A percentile compares a stretch with the other conserved stretches of the same genome.
These are phyloP conservation scores for Paratilapia polleni DNA, from an alignment of 2,113 vertebrate species.

Conservation along the genomic window DNA sequence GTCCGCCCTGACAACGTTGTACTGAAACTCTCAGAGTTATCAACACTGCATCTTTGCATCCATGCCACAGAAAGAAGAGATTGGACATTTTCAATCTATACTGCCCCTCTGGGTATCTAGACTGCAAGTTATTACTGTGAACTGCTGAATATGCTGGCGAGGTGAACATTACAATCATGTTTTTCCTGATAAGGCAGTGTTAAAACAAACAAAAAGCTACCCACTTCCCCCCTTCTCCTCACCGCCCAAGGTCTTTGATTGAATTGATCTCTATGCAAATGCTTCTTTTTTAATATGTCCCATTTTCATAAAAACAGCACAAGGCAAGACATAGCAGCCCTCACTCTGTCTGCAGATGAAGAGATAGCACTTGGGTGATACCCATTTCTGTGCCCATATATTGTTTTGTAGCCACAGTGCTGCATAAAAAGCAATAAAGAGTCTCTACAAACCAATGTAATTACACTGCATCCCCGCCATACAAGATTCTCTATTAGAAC, in stretches of 20 bases:
- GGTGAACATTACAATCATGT: constrained; percentile 75
- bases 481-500: constrained; percentile 66
- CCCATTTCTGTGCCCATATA: constrained; percentile 68
- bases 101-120: constrained; percentile 51
- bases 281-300: constrained; percentile 67
- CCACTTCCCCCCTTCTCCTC: constrained; percentile 12
- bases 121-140: constrained; percentile 70
- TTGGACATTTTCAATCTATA: constrained; percentile 74
- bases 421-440: constrained; percentile 77
- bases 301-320: constrained; percentile 68
- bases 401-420: constrained; percentile 60
- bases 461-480: constrained; percentile 67
- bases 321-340: constrained; percentile 42
- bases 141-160: constrained; percentile 67
- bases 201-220: constrained; percentile 68
- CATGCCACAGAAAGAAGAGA: constrained; percentile 45
- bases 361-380: constrained; percentile 65
- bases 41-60: constrained; percentile 41
- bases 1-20: constrained; percentile 35
- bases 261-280: constrained; percentile 78
- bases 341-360: constrained; percentile 58
- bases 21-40: constrained; percentile 50
- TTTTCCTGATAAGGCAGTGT: constrained; percentile 68
- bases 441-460: constrained; percentile 71
- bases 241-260: constrained; percentile 62